Base-by-base conservation (phyloP, 2,888 invertebrate species). In the Drosophila anceps region DNA sequence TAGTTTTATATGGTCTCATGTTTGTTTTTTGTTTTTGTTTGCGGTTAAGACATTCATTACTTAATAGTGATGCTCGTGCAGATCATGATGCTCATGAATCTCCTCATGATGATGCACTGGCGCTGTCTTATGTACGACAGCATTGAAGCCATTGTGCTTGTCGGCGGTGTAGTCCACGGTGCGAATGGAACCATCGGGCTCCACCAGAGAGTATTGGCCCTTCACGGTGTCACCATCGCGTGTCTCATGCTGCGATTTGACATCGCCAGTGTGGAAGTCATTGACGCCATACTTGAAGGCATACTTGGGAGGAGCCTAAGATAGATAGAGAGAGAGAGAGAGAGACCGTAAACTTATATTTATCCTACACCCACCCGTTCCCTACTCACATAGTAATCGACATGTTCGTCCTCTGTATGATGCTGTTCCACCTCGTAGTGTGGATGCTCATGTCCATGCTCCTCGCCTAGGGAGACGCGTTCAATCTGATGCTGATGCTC, bases 181-280 rank as follows among this genome's bases (percentile, higher is more conserved):
- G 79, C 96, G 94, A 73, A 96, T 95, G 61, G 95, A 95, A 76
- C 96, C 96, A 92, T 96, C 96, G 59, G 96, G 95, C 92, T 96
- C 96, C 79, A 96, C 95, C 89, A 95, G 93, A 13, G 95, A 95
- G 92, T 95, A 95, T 91, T 95, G 95, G 33, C 93, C 95, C 93
- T 95, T 95, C 1, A 95, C 95, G 46, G 95, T 94, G 90, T 95
- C 95, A 0, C 95, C 95, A 65, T 95, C 95, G 79, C 95, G 94
- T 0, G 94, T 94, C 89, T 95, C 95, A 70, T 95, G 95, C 82
- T 95, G 95, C 7, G 95, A 95, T 88, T 95, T 95, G 0, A 95
- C 94, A 87, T 95, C 95, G 29, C 94, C 94, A 53, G 94, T 94
- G 79, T 94, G 94, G 73, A 92, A 94, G 82, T 94, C 94, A 55